phyloP scores from a whole-genome alignment of 2,113 vertebrate species.

The Choloepus hoffmanni region DNA sequence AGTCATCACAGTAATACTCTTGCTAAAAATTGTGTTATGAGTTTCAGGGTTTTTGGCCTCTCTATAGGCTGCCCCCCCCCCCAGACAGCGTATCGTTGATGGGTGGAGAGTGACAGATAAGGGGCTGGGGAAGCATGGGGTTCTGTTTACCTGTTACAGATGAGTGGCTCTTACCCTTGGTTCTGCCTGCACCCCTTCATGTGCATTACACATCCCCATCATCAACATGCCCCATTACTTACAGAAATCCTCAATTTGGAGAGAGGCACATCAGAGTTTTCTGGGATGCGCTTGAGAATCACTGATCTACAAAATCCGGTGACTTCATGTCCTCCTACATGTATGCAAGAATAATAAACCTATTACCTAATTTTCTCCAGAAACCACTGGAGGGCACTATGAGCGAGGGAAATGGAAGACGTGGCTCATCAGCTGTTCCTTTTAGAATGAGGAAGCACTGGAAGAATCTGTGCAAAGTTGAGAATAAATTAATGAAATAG shows the following conservation, averaged over 20 bases:
- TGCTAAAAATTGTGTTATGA: neutral
- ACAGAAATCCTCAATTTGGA: neutral
- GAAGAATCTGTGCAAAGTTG: neutral
- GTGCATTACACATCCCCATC: neutral
- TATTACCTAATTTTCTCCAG: neutral
- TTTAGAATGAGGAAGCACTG: neutral
- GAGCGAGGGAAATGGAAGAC: constrained; percentile 44
- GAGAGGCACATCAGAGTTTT: neutral
- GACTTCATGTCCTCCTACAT: neutral
- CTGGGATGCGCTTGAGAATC: neutral
- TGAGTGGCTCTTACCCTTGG: neutral
- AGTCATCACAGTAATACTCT: too few species aligned
- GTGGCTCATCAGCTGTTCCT: too few species aligned
- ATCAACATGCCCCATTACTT: rapidly evolving
- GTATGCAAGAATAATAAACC: neutral
- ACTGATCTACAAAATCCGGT: neutral
- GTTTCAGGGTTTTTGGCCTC: neutral
- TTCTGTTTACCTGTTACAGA: neutral
- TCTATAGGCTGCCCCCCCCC: neutral
- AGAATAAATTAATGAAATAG: neutral
- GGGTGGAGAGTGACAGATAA: neutral
- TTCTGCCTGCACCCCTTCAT: neutral
- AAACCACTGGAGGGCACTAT: constrained; percentile 75
- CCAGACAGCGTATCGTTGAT: neutral
- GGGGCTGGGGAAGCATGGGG: rapidly evolving